These are phyloP conservation scores for Pecten maximus DNA, from an alignment of 2,888 invertebrate species.

Conservation along the genomic window DNA sequence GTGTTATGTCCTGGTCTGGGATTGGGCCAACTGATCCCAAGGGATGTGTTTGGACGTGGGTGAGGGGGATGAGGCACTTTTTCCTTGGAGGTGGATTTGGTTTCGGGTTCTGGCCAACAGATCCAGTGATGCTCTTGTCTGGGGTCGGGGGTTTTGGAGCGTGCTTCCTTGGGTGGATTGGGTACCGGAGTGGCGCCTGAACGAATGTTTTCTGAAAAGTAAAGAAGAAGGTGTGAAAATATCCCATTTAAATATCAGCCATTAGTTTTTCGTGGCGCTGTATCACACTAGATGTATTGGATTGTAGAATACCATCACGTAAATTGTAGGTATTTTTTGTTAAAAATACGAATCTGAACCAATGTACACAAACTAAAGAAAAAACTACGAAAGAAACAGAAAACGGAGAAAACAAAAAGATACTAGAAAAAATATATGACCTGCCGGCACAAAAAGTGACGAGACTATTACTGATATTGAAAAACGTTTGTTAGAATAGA, in stretches of 20 bases:
- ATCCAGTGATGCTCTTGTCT: constrained; percentile 51
- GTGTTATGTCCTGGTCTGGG: constrained; percentile 27
- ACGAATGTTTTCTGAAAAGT: constrained; percentile 47
- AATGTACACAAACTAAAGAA: too few species aligned
- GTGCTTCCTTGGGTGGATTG: constrained; percentile 45
- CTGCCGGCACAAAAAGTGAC: too few species aligned
- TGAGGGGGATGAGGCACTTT: constrained; percentile 43
- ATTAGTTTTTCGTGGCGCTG: too few species aligned
- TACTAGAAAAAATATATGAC: too few species aligned
- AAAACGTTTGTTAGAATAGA: too few species aligned
- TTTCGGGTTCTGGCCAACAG: constrained; percentile 52
- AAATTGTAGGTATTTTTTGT: too few species aligned
- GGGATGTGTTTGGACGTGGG: constrained; percentile 37
- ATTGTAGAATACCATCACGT: too few species aligned
- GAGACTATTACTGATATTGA: too few species aligned
- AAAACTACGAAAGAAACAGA: too few species aligned
- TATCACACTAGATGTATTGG: too few species aligned
- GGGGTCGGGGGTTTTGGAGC: constrained; percentile 43
- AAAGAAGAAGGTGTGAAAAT: not conserved
- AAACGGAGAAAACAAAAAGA: too few species aligned
- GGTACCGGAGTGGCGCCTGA: constrained; percentile 36
- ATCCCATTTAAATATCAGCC: too few species aligned
- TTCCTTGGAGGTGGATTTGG: not conserved
- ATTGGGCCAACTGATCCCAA: constrained; percentile 44
- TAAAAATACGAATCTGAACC: not conserved